A percentile compares a stretch with the other conserved stretches of the same genome.
These are phyloP conservation scores for Holcopasites calliopsidis DNA, from an alignment of 1,140 invertebrate genomes.

Conservation along the genomic window DNA sequence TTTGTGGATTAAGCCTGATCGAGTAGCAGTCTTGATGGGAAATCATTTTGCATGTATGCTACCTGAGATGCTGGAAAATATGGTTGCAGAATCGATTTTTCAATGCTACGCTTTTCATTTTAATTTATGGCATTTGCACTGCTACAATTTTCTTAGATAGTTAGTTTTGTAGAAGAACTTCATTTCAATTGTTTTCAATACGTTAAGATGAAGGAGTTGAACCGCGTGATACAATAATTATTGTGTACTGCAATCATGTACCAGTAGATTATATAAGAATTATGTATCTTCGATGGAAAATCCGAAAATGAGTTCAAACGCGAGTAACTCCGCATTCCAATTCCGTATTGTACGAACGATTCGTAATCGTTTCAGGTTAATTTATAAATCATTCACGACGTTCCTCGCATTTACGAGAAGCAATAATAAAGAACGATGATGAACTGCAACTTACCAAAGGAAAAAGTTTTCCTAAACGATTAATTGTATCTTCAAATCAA, in stretches of 20 bases:
- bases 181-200: too few species aligned
- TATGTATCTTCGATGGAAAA: background rate
- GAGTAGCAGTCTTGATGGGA: background rate
- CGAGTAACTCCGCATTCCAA: constrained; percentile 30
- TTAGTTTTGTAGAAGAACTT: too few species aligned
- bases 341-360: background rate
- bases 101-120: too few species aligned
- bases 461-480: too few species aligned
- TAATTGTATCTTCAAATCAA: too few species aligned
- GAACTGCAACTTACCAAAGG: too few species aligned
- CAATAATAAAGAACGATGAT: background rate
- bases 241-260: too few species aligned
- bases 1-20: background rate
- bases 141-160: too few species aligned
- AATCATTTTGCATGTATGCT: background rate
- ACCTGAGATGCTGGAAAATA: background rate
- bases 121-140: too few species aligned
- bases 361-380: background rate
- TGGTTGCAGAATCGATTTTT: background rate
- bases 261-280: too few species aligned
- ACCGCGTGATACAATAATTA: too few species aligned
- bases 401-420: background rate
- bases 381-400: background rate
- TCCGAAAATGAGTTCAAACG: background rate
- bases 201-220: background rate